Evolutionary conservation across 1,140 invertebrate genomes (phyloP).

Genomic region (Oncopodura yosiiana): DNA sequence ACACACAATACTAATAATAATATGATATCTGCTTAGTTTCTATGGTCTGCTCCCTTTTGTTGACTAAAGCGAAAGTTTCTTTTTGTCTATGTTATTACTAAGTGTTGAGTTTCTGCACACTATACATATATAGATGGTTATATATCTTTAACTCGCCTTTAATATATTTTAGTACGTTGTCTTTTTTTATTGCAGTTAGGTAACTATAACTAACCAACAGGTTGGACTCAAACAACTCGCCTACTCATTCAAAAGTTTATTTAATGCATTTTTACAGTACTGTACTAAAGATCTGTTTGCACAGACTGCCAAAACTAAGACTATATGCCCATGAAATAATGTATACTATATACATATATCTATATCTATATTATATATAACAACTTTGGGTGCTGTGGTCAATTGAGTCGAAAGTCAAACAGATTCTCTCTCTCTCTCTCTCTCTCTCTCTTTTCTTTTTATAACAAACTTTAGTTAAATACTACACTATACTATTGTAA

Average conservation of each 20-base stretch:
- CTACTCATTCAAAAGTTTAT: not conserved
- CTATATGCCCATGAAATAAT: no score
- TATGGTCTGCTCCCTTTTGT: slow-evolving; percentile 6
- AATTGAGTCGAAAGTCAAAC: not conserved
- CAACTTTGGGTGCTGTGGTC: no score
- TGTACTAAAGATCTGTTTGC: not conserved
- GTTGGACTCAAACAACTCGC: not conserved
- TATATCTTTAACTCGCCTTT: not conserved
- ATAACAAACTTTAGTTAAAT: slow-evolving; percentile 1
- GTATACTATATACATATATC: no score
- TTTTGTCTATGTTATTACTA: not conserved
- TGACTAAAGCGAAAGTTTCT: slow-evolving; percentile 24
- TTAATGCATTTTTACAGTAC: not conserved
- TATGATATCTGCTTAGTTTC: not conserved
- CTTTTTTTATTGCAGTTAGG: not conserved
- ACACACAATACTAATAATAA: no score
- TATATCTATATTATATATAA: no score
- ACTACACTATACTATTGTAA: slow-evolving; percentile 7
- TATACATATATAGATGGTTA: not conserved
- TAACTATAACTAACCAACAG: no score
- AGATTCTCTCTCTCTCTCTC: slow-evolving; percentile 1
- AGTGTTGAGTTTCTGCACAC: slow-evolving; percentile 3
- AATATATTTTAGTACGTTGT: not conserved
- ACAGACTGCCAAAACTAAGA: no score
- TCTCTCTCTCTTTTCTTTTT: no score